A percentile compares a stretch with the other conserved stretches of the same genome.
phyloP scores from a whole-genome alignment of 2,113 vertebrate species.

The Amphiprion ocellaris region DNA sequence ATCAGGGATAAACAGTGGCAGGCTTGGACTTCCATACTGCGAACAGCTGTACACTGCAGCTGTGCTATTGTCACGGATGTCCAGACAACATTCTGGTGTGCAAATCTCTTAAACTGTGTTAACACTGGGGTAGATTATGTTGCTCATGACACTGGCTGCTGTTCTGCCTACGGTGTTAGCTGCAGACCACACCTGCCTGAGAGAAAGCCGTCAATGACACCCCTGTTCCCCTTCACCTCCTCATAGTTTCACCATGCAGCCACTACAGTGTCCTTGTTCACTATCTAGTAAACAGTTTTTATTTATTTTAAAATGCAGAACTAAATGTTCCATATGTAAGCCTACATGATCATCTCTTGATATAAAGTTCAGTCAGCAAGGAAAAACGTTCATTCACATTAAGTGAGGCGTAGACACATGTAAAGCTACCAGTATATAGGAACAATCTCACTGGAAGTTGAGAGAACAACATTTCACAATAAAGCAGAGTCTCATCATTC shows the following conservation, averaged over 20 bases:
- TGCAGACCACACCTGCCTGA: slow-evolving; percentile 4
- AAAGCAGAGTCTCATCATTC: neutral
- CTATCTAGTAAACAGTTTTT: too few relatives aligned
- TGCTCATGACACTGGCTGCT: neutral
- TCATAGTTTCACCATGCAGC: neutral
- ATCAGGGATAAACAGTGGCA: neutral
- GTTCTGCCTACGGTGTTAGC: neutral
- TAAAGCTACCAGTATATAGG: neutral
- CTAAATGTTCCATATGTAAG: slow-evolving; percentile 1
- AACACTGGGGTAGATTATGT: neutral
- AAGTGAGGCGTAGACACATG: neutral
- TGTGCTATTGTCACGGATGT: neutral
- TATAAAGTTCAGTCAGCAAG: neutral
- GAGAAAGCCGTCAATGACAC: neutral
- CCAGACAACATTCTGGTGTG: neutral
- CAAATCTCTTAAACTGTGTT: neutral
- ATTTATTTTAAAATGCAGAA: too few relatives aligned
- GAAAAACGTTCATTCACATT: slow-evolving; percentile 13
- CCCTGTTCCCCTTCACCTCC: too few relatives aligned
- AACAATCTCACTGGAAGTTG: slow-evolving; percentile 12
- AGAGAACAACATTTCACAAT: slow-evolving; percentile 28
- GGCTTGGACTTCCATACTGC: neutral
- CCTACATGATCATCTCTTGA: neutral
- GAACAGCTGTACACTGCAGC: slow-evolving; percentile 9
- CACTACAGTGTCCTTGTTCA: neutral